Evolutionary conservation across 2,797 vertebrate species (phyloP), one percentile per base, ranked within the genome.

Genomic region (Myripristis jacobus): DNA sequence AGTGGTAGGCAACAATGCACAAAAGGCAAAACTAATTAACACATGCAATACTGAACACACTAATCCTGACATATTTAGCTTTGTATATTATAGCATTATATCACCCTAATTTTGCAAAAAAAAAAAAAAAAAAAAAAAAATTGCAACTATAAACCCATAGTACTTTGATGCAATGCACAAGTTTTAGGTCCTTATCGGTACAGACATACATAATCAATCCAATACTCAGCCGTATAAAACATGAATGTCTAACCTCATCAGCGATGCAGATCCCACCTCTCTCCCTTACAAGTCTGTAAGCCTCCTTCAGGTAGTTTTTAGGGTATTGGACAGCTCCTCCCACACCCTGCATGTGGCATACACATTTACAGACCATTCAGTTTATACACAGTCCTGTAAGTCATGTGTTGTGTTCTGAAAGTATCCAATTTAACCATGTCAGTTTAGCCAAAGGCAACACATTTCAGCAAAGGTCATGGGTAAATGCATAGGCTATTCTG

Each of bases 291-390:
- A 98, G 90, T 70, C 85, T 73, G 79, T 93, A 98, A 41, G 94
- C 94, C 74, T 97, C 95, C 75, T 96, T 96, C 27, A 99, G 91
- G 89, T 94, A 98, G 78, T 91, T 93, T 82, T 94, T 97, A 0
- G 96, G 96, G 72, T 97, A 99, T 79, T 99, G 98, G 66, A 98
- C 93, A 13, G 90, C 81, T 83, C 97, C 97, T 44, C 96, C 96
- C 2, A 98, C 91, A 31, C 97, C 97, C 97, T 95, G 77, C 27
- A 19, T 9, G 52, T 22, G 70, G 3, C 48, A 77, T 61, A 83
- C 47, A 73, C 36, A 73, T 9, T 59, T 46, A 69, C 46, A 61
- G 16, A 24, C 6, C 29, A 41, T 63, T 18, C 13, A 29, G 65
- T 55, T 50, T 57, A 65, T 51, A 54, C 16, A 34, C 19, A 36